A percentile compares a stretch with the other conserved stretches of the same genome.
Conservation (phyloP, 2,797 vertebrate genomes). For the Luscinia luscinia region DNA sequence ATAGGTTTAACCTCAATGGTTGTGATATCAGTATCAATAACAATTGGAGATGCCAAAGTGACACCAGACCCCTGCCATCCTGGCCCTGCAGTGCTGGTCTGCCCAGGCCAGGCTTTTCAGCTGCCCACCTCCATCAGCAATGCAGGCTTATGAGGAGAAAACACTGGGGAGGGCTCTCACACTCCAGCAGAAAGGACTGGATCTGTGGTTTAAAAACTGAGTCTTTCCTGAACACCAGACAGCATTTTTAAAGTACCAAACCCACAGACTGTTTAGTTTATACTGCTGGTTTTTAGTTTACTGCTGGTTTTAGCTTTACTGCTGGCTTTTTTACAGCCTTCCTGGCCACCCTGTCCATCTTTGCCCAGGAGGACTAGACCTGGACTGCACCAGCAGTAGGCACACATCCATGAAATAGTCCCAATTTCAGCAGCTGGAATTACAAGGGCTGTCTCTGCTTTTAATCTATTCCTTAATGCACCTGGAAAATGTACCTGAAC, state of each 20-base stretch:
- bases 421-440: neutral
- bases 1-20: neutral
- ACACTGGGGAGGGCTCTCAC: accelerated
- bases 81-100: neutral
- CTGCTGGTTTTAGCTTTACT: too few relatives aligned
- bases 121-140: neutral
- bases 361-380: neutral
- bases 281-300: neutral
- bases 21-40: neutral
- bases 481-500: constrained; percentile 30
- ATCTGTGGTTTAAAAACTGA: neutral
- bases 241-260: neutral
- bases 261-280: neutral
- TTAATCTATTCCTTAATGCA: constrained; percentile 48
- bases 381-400: neutral
- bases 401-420: neutral
- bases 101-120: neutral
- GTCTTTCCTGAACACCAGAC: neutral
- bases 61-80: neutral
- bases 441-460: neutral
- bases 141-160: neutral
- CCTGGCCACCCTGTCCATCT: neutral
- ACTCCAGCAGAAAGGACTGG: neutral
- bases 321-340: neutral
- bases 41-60: neutral